Evolutionary conservation across 2,888 invertebrate genomes (phyloP).

Genomic region (Saturnia japonica): DNA sequence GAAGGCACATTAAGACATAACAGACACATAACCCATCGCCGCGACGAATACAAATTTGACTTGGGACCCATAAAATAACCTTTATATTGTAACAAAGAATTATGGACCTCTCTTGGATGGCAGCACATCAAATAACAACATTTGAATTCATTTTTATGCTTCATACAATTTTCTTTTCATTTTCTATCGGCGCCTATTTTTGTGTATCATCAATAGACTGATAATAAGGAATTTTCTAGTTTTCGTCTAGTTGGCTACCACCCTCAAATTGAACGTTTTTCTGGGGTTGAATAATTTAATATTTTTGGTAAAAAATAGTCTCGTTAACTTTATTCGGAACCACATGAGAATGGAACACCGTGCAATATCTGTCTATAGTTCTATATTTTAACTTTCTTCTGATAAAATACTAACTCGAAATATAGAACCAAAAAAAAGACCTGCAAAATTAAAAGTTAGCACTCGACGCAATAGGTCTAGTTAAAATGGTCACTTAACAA

Average conservation of each 20-base stretch:
- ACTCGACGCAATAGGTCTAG: conserved; percentile 26
- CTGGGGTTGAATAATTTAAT: background rate
- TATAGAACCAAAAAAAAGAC: background rate
- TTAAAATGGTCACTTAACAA: conserved; percentile 35
- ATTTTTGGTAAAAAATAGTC: too few species aligned
- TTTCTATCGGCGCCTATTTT: background rate
- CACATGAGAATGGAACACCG: too few species aligned
- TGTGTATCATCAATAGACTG: background rate
- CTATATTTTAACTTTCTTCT: background rate
- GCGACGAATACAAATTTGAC: conserved; percentile 16
- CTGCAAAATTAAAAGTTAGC: conserved; percentile 6
- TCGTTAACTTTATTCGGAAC: background rate
- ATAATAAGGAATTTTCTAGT: background rate
- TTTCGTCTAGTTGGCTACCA: too few species aligned
- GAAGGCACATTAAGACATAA: conserved; percentile 5
- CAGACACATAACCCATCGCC: conserved; percentile 13
- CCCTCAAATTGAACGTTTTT: background rate
- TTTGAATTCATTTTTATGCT: background rate
- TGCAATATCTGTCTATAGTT: background rate
- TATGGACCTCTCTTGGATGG: conserved; percentile 3
- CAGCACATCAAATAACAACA: conserved; percentile 5
- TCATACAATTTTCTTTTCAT: background rate
- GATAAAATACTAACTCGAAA: background rate
- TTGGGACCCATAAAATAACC: conserved; percentile 10
- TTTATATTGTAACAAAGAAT: conserved; percentile 14